Conservation (phyloP, 2,113 vertebrate species). For the Chinchilla lanigera region DNA sequence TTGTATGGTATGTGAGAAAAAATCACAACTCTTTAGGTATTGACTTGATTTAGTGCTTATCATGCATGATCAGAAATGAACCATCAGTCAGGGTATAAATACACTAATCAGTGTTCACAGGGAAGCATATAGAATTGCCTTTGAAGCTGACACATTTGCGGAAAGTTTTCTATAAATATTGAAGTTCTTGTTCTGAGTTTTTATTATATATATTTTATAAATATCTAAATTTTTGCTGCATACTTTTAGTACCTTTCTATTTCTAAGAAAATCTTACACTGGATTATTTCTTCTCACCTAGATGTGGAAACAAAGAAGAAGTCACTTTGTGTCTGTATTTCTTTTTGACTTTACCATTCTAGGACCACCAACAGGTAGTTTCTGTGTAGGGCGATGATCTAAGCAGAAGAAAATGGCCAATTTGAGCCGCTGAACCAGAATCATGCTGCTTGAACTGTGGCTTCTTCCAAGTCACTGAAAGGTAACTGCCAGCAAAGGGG, state of each 20-base stretch:
- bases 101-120: background rate
- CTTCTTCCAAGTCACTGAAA: slow-evolving; percentile 61
- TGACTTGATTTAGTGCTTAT: slow-evolving; percentile 8
- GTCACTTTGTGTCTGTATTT: background rate
- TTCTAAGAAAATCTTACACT: background rate
- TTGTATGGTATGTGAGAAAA: background rate
- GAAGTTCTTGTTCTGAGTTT: background rate
- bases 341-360: background rate
- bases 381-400: background rate
- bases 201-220: background rate
- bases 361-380: background rate
- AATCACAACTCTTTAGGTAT: background rate
- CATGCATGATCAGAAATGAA: background rate
- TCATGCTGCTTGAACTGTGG: slow-evolving; percentile 41
- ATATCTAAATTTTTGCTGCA: background rate
- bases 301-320: background rate
- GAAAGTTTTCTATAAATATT: background rate
- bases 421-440: slow-evolving; percentile 49
- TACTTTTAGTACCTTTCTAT: background rate
- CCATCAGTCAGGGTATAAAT: background rate
- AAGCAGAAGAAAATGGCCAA: slow-evolving; percentile 62
- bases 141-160: slow-evolving; percentile 34
- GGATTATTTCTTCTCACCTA: background rate
- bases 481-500: slow-evolving; percentile 12
- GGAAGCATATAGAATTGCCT: background rate